phyloP scores from a whole-genome alignment of 2,797 vertebrate genomes.

The Loriculus beryllinus region DNA sequence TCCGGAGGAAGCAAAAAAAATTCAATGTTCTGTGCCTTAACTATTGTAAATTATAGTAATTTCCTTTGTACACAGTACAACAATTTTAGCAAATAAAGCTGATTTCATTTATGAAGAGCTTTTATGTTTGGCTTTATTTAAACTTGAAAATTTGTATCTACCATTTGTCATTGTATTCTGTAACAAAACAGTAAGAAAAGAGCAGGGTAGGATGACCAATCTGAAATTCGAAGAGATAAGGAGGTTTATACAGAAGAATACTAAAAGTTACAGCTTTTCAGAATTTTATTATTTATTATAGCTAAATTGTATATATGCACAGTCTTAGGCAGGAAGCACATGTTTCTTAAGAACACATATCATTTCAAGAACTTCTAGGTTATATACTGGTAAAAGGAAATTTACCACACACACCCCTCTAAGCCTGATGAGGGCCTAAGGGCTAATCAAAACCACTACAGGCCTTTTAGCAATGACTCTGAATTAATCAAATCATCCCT shows the following conservation, averaged over 20 bases:
- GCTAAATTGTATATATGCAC: not conserved
- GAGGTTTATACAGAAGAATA: not conserved
- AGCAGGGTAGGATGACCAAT: not conserved
- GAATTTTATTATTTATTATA: not conserved
- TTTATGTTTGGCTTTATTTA: not conserved
- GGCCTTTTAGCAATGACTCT: constrained; percentile 50
- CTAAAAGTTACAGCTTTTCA: not conserved
- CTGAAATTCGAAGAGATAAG: not conserved
- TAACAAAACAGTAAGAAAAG: not conserved
- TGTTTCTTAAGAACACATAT: constrained; percentile 3
- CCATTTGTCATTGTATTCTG: not conserved
- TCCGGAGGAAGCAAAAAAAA: constrained; percentile 44
- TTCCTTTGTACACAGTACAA: constrained; percentile 1
- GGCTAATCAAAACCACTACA: constrained; percentile 64
- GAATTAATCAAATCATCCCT: constrained; percentile 63
- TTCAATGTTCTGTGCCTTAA: not conserved
- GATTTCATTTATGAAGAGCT: not conserved
- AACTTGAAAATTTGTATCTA: not conserved
- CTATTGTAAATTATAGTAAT: not conserved
- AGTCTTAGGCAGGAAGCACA: not conserved
- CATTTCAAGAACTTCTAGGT: constrained; percentile 2
- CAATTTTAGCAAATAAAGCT: constrained; percentile 30
- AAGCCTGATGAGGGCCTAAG: constrained; percentile 27
- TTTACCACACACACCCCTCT: constrained; percentile 15
- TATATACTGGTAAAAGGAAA: constrained; percentile 22